Base-by-base conservation (phyloP, 1,140 invertebrate species). In the Scylla paramamosain region DNA sequence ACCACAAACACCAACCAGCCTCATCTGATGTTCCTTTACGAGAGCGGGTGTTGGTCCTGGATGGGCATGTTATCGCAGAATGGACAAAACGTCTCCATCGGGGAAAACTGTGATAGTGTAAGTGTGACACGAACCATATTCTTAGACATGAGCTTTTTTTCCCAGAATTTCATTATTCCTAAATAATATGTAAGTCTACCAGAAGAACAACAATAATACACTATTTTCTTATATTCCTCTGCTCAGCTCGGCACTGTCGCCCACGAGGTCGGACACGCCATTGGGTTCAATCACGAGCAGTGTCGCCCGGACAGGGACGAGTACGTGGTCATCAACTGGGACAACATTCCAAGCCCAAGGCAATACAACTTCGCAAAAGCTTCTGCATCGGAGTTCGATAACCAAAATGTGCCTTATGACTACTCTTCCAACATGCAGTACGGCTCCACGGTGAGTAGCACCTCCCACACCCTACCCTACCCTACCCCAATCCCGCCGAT, bases 281-380 rank as follows among this genome's bases (percentile, higher is more conserved):
- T 97, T 12, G 97, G 97, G 3, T 97, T 97, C 94, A 96, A 96
- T 95, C 97, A 97, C 95, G 97, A 97, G 93, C 97, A 97, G 96
- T 96, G 97, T 52, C 96, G 97, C 0, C 97, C 97, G 0, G 97
- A 97, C 91, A 89, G 97, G 10, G 97, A 97, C 94, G 94, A 96
- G 3, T 96, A 96, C 95, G 96, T 97, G 10, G 95, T 95, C 45
- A 96, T 97, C 67, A 95, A 96, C 93, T 96, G 96, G 96, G 95
- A 96, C 0, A 97, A 97, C 94, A 96, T 96, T 46, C 1, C 45
- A 29, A 31, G 52, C 1, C 83, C 45, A 0, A 67, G 48, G 29
- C n/a, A 91, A 67, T 4, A 59, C 6, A 96, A 96, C 87, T 96
- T 96, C 94, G 31, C 6, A 1, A 45, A 4, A 28, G 6, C 8